A percentile compares a stretch with the other conserved stretches of the same genome.
These are phyloP conservation scores for Chrysocyon brachyurus DNA, from an alignment of 2,797 vertebrate genomes.

Conservation along the genomic window DNA sequence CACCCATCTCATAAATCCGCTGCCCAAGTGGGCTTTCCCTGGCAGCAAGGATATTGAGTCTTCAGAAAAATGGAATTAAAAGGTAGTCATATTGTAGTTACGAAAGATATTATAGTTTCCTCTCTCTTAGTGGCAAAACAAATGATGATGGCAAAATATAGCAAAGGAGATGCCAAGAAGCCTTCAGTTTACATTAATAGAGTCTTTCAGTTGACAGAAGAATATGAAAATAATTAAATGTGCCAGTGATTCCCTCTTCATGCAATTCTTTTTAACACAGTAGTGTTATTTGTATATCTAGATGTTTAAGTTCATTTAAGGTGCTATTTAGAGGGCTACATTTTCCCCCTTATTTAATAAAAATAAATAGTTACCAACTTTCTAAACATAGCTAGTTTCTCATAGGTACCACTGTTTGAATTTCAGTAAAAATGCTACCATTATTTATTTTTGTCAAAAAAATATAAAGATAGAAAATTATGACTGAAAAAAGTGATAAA, in stretches of 20 bases:
- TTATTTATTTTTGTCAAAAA: neutral
- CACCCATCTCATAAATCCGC: neutral
- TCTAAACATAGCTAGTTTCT: neutral
- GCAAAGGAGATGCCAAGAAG: neutral
- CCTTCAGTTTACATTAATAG: neutral
- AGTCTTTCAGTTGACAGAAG: neutral
- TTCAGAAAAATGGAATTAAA: neutral
- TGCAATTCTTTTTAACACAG: neutral
- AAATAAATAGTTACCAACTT: neutral
- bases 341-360: neutral
- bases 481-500: constrained; percentile 31
- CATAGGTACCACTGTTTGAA: neutral
- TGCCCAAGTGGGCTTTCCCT: neutral
- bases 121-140: neutral
- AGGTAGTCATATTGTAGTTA: neutral
- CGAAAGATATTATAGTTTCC: neutral
- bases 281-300: neutral
- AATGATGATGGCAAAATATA: neutral
- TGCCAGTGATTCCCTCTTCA: neutral
- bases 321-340: neutral
- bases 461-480: neutral
- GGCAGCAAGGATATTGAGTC: neutral
- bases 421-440: neutral
- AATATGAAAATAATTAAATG: neutral
- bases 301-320: neutral